Evolutionary conservation across 2,888 invertebrate species (phyloP).

Genomic region (Cerceris ruficornis): DNA sequence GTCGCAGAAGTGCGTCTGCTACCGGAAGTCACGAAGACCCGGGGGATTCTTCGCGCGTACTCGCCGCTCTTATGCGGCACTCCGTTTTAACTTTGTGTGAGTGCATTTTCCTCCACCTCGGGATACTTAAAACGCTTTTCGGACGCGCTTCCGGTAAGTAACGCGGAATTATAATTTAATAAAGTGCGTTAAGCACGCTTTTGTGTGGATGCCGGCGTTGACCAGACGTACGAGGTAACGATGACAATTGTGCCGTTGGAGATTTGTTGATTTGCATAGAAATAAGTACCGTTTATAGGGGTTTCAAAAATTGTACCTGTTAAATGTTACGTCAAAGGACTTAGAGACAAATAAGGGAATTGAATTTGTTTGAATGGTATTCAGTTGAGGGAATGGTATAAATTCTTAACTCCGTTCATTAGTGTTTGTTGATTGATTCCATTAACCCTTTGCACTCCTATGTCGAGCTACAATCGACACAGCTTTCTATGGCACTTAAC

Average conservation of each 20-base stretch:
- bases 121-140: slow-evolving; percentile 16
- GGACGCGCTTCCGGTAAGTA: slow-evolving; percentile 31
- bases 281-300: not conserved
- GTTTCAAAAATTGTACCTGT: not conserved
- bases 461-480: too few relatives aligned
- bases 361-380: too few relatives aligned
- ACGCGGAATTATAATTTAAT: slow-evolving; percentile 3
- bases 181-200: not conserved
- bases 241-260: not conserved
- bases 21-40: slow-evolving; percentile 75
- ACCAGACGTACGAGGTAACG: not conserved
- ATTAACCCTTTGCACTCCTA: too few relatives aligned
- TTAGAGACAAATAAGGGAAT: too few relatives aligned
- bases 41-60: slow-evolving; percentile 44
- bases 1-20: slow-evolving; percentile 40
- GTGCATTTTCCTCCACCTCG: slow-evolving; percentile 26
- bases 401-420: too few relatives aligned
- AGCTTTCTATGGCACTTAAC: too few relatives aligned
- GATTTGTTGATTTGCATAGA: not conserved
- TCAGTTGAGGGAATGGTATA: too few relatives aligned
- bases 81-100: slow-evolving; percentile 23
- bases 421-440: too few relatives aligned
- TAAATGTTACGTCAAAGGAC: too few relatives aligned
- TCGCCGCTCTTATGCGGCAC: slow-evolving; percentile 3
- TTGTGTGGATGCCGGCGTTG: not conserved